These are phyloP conservation scores for Myotis davidii DNA, from an alignment of 2,113 vertebrate genomes.

Conservation along the genomic window DNA sequence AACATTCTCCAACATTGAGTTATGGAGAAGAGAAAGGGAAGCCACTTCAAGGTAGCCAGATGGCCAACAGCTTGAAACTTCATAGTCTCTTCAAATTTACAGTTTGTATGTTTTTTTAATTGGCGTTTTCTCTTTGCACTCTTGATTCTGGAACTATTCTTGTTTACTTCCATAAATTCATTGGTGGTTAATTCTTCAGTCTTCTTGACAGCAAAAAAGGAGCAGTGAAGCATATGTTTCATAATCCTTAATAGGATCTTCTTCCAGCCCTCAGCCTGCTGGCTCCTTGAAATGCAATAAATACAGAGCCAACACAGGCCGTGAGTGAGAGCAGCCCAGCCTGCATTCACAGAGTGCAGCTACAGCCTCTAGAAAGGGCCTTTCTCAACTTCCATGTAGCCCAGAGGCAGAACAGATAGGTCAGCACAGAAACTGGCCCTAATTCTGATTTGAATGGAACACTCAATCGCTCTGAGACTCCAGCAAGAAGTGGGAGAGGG, in stretches of 20 bases:
- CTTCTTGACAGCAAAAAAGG: slow-evolving; percentile 39
- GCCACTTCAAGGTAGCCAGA: not conserved
- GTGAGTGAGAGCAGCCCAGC: not conserved
- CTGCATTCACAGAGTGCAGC: not conserved
- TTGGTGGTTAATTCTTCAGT: slow-evolving; percentile 14
- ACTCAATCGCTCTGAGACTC: not conserved
- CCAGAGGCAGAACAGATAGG: not conserved
- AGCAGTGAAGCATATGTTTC: not conserved
- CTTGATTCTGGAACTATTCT: slow-evolving; percentile 34
- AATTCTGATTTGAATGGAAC: not conserved
- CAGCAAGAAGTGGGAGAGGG: not conserved
- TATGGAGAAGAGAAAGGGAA: not conserved
- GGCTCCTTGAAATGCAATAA: slow-evolving; percentile 43
- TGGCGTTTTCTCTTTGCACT: not conserved
- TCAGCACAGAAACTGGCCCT: not conserved
- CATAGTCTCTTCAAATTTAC: slow-evolving; percentile 18
- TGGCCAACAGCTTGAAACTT: slow-evolving; percentile 26
- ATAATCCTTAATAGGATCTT: slow-evolving; percentile 27
- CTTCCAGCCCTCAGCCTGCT: slow-evolving; percentile 17
- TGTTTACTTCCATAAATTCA: slow-evolving; percentile 34
- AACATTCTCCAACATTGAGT: not conserved
- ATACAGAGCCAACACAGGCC: not conserved
- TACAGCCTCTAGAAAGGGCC: not conserved
- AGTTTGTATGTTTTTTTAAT: not conserved
- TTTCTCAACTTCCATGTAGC: not conserved